Base-by-base conservation (phyloP, 2,888 invertebrate species). In the Ochropacha duplaris region DNA sequence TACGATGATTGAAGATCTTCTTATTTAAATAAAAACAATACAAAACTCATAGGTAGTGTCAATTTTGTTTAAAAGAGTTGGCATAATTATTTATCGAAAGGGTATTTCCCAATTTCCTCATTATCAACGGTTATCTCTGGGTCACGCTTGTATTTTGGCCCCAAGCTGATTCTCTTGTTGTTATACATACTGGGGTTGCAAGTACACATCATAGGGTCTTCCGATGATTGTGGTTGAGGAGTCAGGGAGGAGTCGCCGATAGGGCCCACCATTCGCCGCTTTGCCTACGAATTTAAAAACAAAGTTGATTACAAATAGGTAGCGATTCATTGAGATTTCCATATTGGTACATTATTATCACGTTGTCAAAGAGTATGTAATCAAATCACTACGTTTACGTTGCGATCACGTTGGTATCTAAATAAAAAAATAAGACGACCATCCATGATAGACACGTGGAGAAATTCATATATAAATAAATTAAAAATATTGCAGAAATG, bases 131-230 rank as follows among this genome's bases (percentile, higher is more conserved):
- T 58, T 26, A 87, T 84, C 49, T 79, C 76, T 0, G 88, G 88
- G 63, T 89, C 88, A 4, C 78, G 78, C 58, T 88, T 88, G 72
- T 78, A 85, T 55, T 76, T 82, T 8, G 83, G 86, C 39, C 49
- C 59, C 9, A 54, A 8, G 28, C 56, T 31, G 54, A 14, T n/a
- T 16, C 36, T 31, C 12, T 31, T 60, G 24, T 34, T 14, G 57
- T 55, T 16, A 16, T 54, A 28, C 36, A 49, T 50, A 4, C 31
- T 8, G 9, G 14, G 2, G n/a, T n/a, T n/a, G 19, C 64, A 55
- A 2, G 57, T 55, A 50, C 64, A 60, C 14, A 34, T 49, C 51
- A 54, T 14, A 55, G 59, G 62, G 54, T 59, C 54, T 2, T 50
- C 49, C 14, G 55, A 22, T 31, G 54, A 49, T 26, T 54, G 44